phyloP scores from a whole-genome alignment of 2,113 vertebrate genomes.

The Istiophorus platypterus region DNA sequence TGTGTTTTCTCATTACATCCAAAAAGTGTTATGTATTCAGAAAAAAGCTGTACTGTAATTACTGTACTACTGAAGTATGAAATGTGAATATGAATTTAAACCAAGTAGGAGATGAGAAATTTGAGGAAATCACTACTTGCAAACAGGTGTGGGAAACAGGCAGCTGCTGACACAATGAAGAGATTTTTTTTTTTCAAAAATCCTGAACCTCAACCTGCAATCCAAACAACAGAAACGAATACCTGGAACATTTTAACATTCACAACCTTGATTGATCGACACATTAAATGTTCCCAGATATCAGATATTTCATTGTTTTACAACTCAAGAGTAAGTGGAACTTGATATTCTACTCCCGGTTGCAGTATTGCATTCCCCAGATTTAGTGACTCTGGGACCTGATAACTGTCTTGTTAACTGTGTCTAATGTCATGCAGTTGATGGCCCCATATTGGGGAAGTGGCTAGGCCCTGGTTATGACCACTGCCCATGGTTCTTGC shows the following conservation, averaged over 20 bases:
- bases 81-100: constrained; percentile 90
- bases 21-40: constrained; percentile 81
- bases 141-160: constrained; percentile 28
- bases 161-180: not conserved
- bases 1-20: constrained; percentile 84
- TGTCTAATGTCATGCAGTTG: constrained; percentile 80
- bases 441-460: constrained; percentile 71
- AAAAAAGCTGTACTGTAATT: constrained; percentile 84
- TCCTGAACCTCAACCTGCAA: constrained; percentile 14
- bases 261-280: not conserved
- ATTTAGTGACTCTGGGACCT: constrained; percentile 67
- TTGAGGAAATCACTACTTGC: constrained; percentile 73
- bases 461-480: constrained; percentile 80
- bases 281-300: constrained; percentile 26
- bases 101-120: constrained; percentile 89
- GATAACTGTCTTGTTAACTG: constrained; percentile 78
- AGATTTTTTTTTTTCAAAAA: not conserved
- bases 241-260: constrained; percentile 14
- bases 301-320: constrained; percentile 13
- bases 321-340: constrained; percentile 1
- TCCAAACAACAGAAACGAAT: constrained; percentile 2
- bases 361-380: constrained; percentile 57
- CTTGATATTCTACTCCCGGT: constrained; percentile 16
- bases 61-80: constrained; percentile 89
- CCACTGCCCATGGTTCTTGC: constrained; percentile 72